Percentiles rank a stretch among this genome's conserved stretches.
Evolutionary conservation across 2,797 vertebrate genomes (phyloP).

Genomic region (Acomys russatus): DNA sequence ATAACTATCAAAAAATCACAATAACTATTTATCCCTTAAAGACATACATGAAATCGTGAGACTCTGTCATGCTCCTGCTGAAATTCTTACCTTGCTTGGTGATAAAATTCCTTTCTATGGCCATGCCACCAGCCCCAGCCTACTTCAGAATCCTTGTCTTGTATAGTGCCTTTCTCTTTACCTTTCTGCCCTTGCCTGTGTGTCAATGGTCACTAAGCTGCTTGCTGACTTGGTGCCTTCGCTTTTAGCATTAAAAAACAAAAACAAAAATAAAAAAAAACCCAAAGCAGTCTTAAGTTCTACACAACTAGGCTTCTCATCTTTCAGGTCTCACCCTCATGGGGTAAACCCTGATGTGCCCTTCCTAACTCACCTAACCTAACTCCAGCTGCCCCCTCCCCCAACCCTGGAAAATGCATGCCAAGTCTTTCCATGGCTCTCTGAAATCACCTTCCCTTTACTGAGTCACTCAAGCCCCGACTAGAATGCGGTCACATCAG

Average conservation of each 20-base stretch:
- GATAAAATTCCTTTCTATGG: not conserved
- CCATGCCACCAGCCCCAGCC: not conserved
- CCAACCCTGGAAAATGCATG: not conserved
- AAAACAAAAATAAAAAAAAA: no score
- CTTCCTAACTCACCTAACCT: not conserved
- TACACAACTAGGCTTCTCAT: not conserved
- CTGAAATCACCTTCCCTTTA: not conserved
- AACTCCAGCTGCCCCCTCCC: not conserved
- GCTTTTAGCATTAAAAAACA: not conserved
- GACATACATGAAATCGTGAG: not conserved
- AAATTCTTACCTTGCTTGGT: slow-evolving; percentile 26
- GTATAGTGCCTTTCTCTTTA: not conserved
- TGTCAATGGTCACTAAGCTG: not conserved
- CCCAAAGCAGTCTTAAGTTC: not conserved
- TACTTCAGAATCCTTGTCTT: not conserved
- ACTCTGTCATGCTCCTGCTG: not conserved
- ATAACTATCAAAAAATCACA: not conserved
- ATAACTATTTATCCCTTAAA: not conserved
- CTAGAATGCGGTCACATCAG: not conserved
- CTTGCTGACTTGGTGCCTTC: not conserved
- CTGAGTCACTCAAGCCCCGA: not conserved
- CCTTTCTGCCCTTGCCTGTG: not conserved
- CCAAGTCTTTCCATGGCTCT: not conserved
- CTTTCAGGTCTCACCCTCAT: not conserved
- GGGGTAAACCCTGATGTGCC: not conserved